Base-by-base conservation (phyloP, 2,113 vertebrate species). In the Heptranchias perlo region DNA sequence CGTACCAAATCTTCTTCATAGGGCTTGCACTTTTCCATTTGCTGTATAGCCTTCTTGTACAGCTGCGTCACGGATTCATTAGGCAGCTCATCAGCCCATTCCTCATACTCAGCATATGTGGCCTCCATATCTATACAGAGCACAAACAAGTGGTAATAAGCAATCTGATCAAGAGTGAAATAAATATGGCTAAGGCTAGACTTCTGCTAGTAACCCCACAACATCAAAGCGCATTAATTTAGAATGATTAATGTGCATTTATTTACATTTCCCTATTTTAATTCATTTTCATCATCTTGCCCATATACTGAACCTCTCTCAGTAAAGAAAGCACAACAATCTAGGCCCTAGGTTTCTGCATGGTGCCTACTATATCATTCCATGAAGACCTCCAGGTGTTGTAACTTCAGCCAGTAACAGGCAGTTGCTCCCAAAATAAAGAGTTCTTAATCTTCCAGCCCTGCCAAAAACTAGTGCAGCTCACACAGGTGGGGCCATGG, bases 1-100 rank as follows among this genome's bases (percentile, higher is more conserved):
- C 35, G 52, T 98, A 99, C 99, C 99, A 99, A 97, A 0, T 98
- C 97, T 18, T 99, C 98, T 96, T 99, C 99, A 0, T 98, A 98
- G 0, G 98, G 97, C 96, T 98, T 99, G 93, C 97, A 98, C 94
- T 98, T 99, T 96, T 98, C 98, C 98, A 99, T 39, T 96, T 99
- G 98, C 97, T 98, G 97, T 0, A 98, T 96, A 0, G 99, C 98
- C 89, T 98, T 99, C 97, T 97, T 98, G 96, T 99, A 99, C 96
- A n/a, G 98, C 96, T 98, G 98, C 0, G 97, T 64, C 5, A 98
- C 97, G 0, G 97, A 96, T 61, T 99, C 98, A 0, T 98, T 96
- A 8, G 99, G 97, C 0, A 98, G 98, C 0, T 98, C 97, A 31
- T 99, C 99, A 0, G 99, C 98, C 99, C 99, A 99, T 58, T 99